Evolutionary conservation across 2,113 vertebrate species (phyloP).

Genomic region (Meleagris gallopavo): DNA sequence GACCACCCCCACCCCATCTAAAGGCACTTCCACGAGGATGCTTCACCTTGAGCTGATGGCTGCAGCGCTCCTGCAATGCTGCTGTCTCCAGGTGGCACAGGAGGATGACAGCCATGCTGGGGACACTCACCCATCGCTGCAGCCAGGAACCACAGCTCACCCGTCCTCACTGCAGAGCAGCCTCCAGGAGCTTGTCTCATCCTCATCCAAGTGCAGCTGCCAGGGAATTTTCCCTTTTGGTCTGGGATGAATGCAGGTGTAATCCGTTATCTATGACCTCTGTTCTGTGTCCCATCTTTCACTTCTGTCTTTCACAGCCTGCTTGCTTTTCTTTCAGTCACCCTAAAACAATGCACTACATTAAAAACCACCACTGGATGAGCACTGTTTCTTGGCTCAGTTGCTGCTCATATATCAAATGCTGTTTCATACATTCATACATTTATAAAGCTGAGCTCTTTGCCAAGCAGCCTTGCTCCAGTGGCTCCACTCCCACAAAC

Average conservation of each 20-base stretch:
- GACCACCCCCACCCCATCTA: neutral
- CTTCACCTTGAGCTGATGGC: neutral
- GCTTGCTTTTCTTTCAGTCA: neutral
- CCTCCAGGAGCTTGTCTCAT: neutral
- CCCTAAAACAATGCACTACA: neutral
- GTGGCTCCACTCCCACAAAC: neutral
- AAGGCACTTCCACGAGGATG: neutral
- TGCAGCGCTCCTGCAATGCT: neutral
- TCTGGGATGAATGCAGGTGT: neutral
- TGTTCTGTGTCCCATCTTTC: neutral
- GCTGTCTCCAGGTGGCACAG: neutral
- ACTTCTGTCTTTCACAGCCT: accelerated
- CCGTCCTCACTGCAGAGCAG: neutral
- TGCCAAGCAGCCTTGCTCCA: neutral
- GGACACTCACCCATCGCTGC: neutral
- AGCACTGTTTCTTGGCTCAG: neutral
- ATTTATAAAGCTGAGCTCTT: neutral
- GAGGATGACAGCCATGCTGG: neutral
- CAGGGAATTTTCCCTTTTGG: neutral
- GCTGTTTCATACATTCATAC: neutral
- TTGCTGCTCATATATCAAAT: neutral
- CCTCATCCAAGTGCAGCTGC: neutral
- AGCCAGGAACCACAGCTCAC: neutral
- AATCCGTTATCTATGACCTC: neutral
- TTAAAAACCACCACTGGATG: neutral